A percentile compares a stretch with the other conserved stretches of the same genome.
Conservation (phyloP, 1,140 invertebrate species). For the Rhyzopertha dominica region DNA sequence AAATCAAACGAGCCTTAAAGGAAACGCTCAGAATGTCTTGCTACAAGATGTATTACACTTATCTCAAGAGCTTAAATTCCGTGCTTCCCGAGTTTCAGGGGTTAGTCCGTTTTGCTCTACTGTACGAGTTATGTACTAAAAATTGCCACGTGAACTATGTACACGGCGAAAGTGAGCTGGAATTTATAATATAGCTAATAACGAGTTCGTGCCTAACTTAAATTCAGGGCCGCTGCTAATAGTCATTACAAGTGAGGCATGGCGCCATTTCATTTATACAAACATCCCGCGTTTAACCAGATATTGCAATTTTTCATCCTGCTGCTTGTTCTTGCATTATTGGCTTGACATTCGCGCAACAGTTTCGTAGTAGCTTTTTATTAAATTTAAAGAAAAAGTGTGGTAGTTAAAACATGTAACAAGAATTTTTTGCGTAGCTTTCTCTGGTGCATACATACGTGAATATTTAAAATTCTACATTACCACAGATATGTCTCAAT, state of each 20-base stretch:
- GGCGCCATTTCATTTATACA: slow-evolving; percentile 46
- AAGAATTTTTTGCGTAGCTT: too few relatives aligned
- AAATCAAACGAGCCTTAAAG: slow-evolving; percentile 35
- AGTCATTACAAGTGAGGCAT: slow-evolving; percentile 43
- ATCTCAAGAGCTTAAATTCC: slow-evolving; percentile 14
- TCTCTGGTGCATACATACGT: too few relatives aligned
- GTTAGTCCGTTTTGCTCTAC: background rate
- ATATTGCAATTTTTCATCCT: slow-evolving; percentile 36
- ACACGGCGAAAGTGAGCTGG: slow-evolving; percentile 18
- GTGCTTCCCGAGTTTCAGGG: slow-evolving; percentile 1
- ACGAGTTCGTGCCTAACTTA: slow-evolving; percentile 44
- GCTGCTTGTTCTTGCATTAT: slow-evolving; percentile 38
- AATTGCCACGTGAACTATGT: slow-evolving; percentile 17
- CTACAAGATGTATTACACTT: slow-evolving; percentile 34
- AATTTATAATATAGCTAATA: slow-evolving; percentile 38
- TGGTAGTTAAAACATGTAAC: too few relatives aligned
- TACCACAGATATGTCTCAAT: too few relatives aligned
- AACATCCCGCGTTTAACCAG: slow-evolving; percentile 38
- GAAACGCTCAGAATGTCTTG: slow-evolving; percentile 31
- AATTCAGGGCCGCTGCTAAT: slow-evolving; percentile 40
- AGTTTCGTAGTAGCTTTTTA: too few relatives aligned
- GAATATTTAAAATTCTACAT: too few relatives aligned
- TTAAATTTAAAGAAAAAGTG: too few relatives aligned
- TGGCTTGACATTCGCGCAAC: too few relatives aligned
- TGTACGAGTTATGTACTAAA: slow-evolving; percentile 22